Base-by-base conservation (phyloP, 2,797 vertebrate genomes). In the Tamandua tetradactyla region DNA sequence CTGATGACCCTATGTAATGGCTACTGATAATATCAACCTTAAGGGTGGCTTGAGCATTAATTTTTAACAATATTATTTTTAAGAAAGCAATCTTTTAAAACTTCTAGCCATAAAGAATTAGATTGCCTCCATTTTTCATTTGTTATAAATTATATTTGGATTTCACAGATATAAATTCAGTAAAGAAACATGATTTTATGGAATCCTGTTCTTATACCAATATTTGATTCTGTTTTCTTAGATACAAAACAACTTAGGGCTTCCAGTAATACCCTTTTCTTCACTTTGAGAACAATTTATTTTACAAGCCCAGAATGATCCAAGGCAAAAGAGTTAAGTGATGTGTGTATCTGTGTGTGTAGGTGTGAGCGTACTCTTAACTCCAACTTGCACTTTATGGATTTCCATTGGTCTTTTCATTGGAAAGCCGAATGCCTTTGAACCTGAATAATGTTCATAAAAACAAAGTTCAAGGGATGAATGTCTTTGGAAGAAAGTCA, bases 321-420 rank as follows among this genome's bases (percentile, higher is more conserved):
- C 20, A 13, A 22, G 55, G n/a, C 49, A 68, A 25, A 71, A 90
- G 42, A 20, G 1, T 15, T 85, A 4, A 6, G 14, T 2, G 23
- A 15, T 17, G 37, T 13, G 8, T 75, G 12, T 35, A 25, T 20
- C 5, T 37, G 42, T 52, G 17, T 25, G 0, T 27, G 9, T 40
- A 2, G 42, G 7, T 57, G 3, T 40, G 44, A 66, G 30, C 81
- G 10, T 32, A 23, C 37, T 23, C 4, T 71, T 11, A 40, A 35
- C 5, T 84, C 44, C 59, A 10, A 64, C 40, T 62, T 80, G 35
- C 12, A 14, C 78, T 42, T 95, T 68, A 86, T 61, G 49, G 64
- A 87, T 88, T 92, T 92, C 79, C 32, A 55, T 59, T 95, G 61
- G 64, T 59, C 59, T 93, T 94, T 37, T 92, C 37, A 37, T 75